Conservation (phyloP, 2,113 vertebrate genomes). For the Daboia siamensis region DNA sequence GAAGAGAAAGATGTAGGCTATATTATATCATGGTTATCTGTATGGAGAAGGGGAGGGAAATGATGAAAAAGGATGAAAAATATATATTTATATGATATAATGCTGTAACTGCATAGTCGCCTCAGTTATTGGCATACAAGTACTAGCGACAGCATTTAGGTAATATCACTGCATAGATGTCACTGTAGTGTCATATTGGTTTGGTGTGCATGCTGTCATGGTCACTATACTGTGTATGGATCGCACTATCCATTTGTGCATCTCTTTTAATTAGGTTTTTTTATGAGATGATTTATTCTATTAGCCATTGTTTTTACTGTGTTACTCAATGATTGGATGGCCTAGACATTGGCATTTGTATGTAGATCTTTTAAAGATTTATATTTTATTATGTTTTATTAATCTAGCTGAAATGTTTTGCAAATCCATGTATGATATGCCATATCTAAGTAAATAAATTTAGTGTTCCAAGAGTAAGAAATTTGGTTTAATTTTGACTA, state of each 20-base stretch:
- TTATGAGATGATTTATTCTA: background rate
- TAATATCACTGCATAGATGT: background rate
- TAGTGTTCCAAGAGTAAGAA: background rate
- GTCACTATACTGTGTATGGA: background rate
- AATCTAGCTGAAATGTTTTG: background rate
- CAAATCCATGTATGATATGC: background rate
- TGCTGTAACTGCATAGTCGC: background rate
- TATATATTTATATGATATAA: background rate
- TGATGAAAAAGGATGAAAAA: background rate
- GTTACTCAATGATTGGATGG: background rate
- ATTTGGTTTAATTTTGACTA: background rate
- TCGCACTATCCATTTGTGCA: background rate
- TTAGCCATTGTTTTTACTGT: background rate
- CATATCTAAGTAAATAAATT: background rate
- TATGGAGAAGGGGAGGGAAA: background rate
- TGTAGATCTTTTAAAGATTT: background rate
- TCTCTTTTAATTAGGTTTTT: background rate
- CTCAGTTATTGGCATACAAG: background rate
- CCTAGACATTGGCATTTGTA: background rate
- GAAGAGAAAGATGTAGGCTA: background rate
- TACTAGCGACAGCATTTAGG: background rate
- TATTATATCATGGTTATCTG: background rate
- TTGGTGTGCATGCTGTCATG: background rate
- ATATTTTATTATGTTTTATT: background rate
- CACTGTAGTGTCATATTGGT: background rate